Evolutionary conservation across 2,888 invertebrate species (phyloP).

Genomic region (Napeogenes sylphis): DNA sequence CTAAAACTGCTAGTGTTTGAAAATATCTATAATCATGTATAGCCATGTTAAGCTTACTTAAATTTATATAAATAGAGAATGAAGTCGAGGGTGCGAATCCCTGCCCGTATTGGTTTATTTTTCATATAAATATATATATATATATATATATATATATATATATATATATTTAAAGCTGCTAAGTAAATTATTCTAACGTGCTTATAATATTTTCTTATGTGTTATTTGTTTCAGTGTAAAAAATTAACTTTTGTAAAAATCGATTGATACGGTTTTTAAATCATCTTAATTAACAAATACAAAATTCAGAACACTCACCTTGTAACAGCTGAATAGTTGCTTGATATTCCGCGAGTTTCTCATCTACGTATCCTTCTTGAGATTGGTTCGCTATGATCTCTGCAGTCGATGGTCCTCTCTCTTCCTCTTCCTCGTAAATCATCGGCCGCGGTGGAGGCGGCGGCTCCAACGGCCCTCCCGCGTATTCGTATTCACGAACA

Average conservation of each 20-base stretch:
- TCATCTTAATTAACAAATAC: background rate
- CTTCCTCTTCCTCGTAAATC: constrained; percentile 83
- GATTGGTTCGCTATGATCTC: constrained; percentile 95
- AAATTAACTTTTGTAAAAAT: too few relatives aligned
- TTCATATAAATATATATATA: too few relatives aligned
- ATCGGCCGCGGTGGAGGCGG: constrained; percentile 83
- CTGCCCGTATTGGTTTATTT: too few relatives aligned
- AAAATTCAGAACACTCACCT: constrained; percentile 78
- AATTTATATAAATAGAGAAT: too few relatives aligned
- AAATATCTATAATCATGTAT: too few relatives aligned
- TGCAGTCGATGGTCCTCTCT: constrained; percentile 90
- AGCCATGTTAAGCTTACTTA: too few relatives aligned
- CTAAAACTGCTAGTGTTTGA: too few relatives aligned
- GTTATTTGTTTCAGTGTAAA: background rate
- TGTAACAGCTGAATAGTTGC: constrained; percentile 93
- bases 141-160: too few relatives aligned
- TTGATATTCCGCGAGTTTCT: constrained; percentile 95
- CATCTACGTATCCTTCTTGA: constrained; percentile 96
- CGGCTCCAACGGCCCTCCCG: constrained; percentile 87
- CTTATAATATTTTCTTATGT: too few relatives aligned
- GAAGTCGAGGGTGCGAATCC: too few relatives aligned
- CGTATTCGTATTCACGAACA: constrained; percentile 82
- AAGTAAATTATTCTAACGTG: background rate
- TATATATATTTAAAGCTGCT: background rate
- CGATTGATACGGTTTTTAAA: background rate